Conservation (phyloP, 2,888 invertebrate species). For the Nycteola revayana region DNA sequence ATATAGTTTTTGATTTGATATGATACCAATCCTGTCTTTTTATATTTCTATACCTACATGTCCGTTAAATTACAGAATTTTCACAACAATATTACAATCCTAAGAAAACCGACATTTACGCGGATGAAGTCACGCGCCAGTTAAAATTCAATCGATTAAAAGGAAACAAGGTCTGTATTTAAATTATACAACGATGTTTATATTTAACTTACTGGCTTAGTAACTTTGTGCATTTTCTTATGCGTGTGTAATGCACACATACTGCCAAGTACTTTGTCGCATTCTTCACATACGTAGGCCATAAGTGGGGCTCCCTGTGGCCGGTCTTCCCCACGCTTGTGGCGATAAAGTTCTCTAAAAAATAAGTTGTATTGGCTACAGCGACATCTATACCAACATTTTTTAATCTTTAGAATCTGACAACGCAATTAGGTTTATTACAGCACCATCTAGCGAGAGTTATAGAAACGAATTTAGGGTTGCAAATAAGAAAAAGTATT, state of each 20-base stretch:
- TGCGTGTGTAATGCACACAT: constrained; percentile 78
- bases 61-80: too few relatives aligned
- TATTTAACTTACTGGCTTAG: constrained; percentile 72
- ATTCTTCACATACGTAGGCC: constrained; percentile 81
- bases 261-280: constrained; percentile 81
- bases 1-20: too few relatives aligned
- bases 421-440: too few relatives aligned
- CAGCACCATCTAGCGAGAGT: constrained; percentile 14
- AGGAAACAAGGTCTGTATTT: too few relatives aligned
- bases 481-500: too few relatives aligned
- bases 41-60: too few relatives aligned
- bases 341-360: constrained; percentile 64
- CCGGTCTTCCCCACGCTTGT: constrained; percentile 72
- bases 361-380: neutral
- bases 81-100: too few relatives aligned
- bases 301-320: constrained; percentile 63
- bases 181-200: neutral
- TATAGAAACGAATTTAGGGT: neutral
- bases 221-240: constrained; percentile 79
- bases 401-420: too few relatives aligned
- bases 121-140: too few relatives aligned
- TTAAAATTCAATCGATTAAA: too few relatives aligned
- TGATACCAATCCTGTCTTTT: too few relatives aligned
- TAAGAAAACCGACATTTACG: too few relatives aligned
- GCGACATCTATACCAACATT: constrained; percentile 1